phyloP scores from a whole-genome alignment of 2,888 invertebrate species.

The Eupithecia centaureata region DNA sequence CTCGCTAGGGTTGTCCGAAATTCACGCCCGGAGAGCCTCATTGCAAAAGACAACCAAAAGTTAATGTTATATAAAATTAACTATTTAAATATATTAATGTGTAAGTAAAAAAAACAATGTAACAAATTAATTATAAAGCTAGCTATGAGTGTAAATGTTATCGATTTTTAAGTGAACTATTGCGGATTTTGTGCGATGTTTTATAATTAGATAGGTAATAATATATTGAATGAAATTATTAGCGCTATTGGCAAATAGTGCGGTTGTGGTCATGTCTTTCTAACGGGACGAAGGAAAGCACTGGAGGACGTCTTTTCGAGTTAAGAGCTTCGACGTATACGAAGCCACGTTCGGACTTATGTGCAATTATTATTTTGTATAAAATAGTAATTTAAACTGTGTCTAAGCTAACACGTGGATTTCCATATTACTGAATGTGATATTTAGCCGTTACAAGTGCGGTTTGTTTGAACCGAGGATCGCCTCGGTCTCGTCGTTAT shows the following conservation, averaged over 20 bases:
- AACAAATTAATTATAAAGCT: constrained; percentile 84
- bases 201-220: constrained; percentile 83
- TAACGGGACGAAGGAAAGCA: constrained; percentile 54
- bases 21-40: constrained; percentile 73
- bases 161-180: constrained; percentile 82
- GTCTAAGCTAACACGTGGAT: constrained; percentile 83
- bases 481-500: constrained; percentile 58
- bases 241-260: constrained; percentile 74
- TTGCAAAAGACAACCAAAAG: constrained; percentile 84
- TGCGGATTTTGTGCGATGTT: constrained; percentile 84
- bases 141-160: constrained; percentile 84
- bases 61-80: constrained; percentile 82
- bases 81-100: constrained; percentile 82
- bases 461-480: constrained; percentile 67
- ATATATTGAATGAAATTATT: constrained; percentile 84
- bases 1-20: constrained; percentile 73
- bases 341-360: constrained; percentile 73
- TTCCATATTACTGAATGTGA: constrained; percentile 85
- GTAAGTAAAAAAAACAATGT: constrained; percentile 78
- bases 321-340: constrained; percentile 60
- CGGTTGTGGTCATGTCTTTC: constrained; percentile 65
- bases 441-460: constrained; percentile 83
- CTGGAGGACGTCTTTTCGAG: constrained; percentile 48
- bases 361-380: constrained; percentile 85
- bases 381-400: constrained; percentile 81